A percentile compares a stretch with the other conserved stretches of the same genome.
These are phyloP conservation scores for Drosophila recens DNA, from an alignment of 2,888 invertebrate genomes.

Conservation along the genomic window DNA sequence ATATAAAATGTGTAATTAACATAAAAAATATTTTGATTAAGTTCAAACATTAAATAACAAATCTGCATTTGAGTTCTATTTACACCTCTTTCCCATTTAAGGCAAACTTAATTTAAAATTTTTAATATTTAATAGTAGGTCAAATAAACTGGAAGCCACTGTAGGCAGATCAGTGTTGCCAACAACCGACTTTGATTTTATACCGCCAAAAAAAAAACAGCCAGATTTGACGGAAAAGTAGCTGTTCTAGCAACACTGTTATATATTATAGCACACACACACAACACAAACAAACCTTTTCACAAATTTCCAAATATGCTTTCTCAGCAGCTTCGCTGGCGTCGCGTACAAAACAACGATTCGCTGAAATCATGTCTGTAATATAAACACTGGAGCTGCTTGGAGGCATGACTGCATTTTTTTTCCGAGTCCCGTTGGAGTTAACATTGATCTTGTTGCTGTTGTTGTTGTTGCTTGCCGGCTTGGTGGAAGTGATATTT, in stretches of 20 bases:
- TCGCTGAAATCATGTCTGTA: constrained; percentile 37
- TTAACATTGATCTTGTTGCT: no score
- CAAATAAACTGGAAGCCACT: no score
- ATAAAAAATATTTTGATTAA: no score
- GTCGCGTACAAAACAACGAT: constrained; percentile 54
- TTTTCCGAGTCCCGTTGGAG: not conserved
- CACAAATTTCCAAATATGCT: constrained; percentile 26
- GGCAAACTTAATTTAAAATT: no score
- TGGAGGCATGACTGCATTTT: constrained; percentile 22
- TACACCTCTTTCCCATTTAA: no score
- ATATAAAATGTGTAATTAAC: no score
- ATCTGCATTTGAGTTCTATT: no score
- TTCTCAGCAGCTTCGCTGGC: constrained; percentile 36
- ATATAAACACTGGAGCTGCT: constrained; percentile 42
- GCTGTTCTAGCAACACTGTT: not conserved
- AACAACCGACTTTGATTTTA: not conserved
- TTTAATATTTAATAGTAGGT: no score
- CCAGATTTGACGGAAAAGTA: not conserved
- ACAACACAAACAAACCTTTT: constrained; percentile 38
- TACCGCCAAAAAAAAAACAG: not conserved
- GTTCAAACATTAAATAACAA: no score
- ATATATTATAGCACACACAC: not conserved
- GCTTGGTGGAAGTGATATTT: not conserved
- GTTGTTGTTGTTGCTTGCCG: not conserved
- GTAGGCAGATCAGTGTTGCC: not conserved